Evolutionary conservation across 2,113 vertebrate species (phyloP), one percentile per base, ranked within the genome.

Genomic region (Alosa alosa): DNA sequence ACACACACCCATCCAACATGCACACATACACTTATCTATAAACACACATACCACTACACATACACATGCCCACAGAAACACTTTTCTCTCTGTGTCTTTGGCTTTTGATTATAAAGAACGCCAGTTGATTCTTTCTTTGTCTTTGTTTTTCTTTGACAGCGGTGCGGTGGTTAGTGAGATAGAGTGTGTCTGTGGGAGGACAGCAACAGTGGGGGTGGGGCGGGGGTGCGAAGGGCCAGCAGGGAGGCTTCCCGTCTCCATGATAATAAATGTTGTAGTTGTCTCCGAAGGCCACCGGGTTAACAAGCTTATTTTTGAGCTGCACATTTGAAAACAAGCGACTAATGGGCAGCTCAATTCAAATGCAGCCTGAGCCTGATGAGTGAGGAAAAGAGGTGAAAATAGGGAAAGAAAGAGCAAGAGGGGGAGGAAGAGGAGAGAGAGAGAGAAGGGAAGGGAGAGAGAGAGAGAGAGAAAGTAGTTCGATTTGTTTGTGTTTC

Each of bases 401-500:
- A 36, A n/a, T n/a, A 25, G 60, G 20, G 8, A 9, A 22, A 39
- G 9, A 13, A 15, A 57, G 55, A 57, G 55, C 4, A 20, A 57
- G 55, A 57, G 4, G 2, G 64, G 1, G 31, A 31, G 31, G 10
- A 25, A 31, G 64, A 17, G 10, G 1, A 50, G 57, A 45, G 41
- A 72, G 83, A 44, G 25, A 84, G 52, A 39, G 68, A 39, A 31
- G 17, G 25, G 17, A 31, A 41, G 9, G 39, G 25, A 78, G 31
- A 78, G 72, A 36, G 9, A 75, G 68, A 11, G 68, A 2, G 68
- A 36, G 72, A 39, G 13, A 36, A 31, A 18, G 83, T 47, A 36
- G 81, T 1, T 50, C 84, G 81, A 46, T 39, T 88, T 89, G 91
- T 91, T 92, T 91, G 84, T 90, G 85, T 90, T 91, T 91, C 90